These are phyloP conservation scores for Minunthozetes semirufus DNA, from an alignment of 2,888 invertebrate genomes.

Conservation along the genomic window DNA sequence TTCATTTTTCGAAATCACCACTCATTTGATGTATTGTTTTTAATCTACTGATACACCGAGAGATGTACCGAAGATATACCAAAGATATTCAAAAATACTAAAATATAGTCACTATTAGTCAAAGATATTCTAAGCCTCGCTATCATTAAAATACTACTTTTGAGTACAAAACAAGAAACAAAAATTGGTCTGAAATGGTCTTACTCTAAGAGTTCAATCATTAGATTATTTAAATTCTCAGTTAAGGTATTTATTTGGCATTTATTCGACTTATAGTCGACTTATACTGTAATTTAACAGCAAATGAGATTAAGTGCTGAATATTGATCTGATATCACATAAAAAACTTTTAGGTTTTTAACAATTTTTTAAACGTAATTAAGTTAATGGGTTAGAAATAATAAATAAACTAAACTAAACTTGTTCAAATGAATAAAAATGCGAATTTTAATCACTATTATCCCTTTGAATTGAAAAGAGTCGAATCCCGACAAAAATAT, in stretches of 20 bases:
- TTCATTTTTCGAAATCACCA: conserved; percentile 23
- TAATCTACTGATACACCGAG: neutral
- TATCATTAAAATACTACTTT: neutral
- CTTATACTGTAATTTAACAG: too few species aligned
- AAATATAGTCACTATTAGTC: neutral
- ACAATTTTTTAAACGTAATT: neutral
- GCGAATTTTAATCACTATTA: neutral
- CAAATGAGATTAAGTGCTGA: neutral
- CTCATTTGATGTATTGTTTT: conserved; percentile 23
- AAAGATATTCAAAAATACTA: neutral
- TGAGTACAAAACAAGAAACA: too few species aligned
- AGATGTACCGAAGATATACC: too few species aligned
- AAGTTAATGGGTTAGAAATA: conserved; percentile 10
- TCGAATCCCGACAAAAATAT: too few species aligned
- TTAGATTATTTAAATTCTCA: too few species aligned
- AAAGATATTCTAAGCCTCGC: neutral
- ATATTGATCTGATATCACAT: neutral
- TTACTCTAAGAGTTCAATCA: too few species aligned
- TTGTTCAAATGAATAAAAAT: neutral
- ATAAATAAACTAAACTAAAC: neutral
- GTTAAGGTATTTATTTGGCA: too few species aligned
- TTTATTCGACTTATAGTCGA: too few species aligned
- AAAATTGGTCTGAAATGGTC: too few species aligned
- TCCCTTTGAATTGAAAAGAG: too few species aligned
- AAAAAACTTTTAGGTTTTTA: neutral